phyloP scores from a whole-genome alignment of 2,888 invertebrate genomes.

The Glomeris marginata region DNA sequence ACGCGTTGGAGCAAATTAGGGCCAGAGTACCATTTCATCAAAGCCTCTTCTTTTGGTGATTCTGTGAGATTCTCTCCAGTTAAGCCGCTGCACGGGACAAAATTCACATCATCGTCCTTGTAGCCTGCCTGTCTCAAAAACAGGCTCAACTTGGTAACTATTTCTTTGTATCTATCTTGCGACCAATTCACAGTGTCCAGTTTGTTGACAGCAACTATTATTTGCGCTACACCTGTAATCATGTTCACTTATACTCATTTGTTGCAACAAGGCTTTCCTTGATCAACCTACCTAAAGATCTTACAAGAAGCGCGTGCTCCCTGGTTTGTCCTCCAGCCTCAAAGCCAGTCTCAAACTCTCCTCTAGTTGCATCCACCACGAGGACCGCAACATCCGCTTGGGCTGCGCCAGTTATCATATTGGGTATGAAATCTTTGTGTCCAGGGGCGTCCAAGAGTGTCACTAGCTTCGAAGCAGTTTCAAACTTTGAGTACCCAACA shows the following conservation, averaged over 20 bases:
- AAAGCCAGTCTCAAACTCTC: conserved; percentile 98
- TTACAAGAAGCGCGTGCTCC: conserved; percentile 88
- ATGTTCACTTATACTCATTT: not conserved
- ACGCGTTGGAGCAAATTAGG: conserved; percentile 72
- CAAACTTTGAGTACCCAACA: conserved; percentile 82
- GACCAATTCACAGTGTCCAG: conserved; percentile 93
- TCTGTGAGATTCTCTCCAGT: conserved; percentile 80
- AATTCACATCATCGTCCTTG: conserved; percentile 68
- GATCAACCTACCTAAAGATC: conserved; percentile 43
- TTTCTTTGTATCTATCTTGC: conserved; percentile 75
- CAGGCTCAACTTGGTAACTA: conserved; percentile 58
- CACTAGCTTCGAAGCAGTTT: conserved; percentile 63
- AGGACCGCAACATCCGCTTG: conserved; percentile 95
- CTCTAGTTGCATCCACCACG: conserved; percentile 81
- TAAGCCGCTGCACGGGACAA: conserved; percentile 91
- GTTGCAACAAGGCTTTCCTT: not conserved
- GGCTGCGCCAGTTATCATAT: conserved; percentile 97
- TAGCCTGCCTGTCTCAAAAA: conserved; percentile 87
- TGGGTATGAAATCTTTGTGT: conserved; percentile 98
- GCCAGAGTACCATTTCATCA: conserved; percentile 66
- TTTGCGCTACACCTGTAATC: conserved; percentile 66
- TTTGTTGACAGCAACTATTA: conserved; percentile 93
- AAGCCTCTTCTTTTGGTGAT: conserved; percentile 40
- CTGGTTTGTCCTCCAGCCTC: conserved; percentile 95
- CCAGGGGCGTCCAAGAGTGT: conserved; percentile 94